Evolutionary conservation across 2,888 invertebrate species (phyloP), one percentile per base, ranked within the genome.

Genomic region (Icerya purchasi): DNA sequence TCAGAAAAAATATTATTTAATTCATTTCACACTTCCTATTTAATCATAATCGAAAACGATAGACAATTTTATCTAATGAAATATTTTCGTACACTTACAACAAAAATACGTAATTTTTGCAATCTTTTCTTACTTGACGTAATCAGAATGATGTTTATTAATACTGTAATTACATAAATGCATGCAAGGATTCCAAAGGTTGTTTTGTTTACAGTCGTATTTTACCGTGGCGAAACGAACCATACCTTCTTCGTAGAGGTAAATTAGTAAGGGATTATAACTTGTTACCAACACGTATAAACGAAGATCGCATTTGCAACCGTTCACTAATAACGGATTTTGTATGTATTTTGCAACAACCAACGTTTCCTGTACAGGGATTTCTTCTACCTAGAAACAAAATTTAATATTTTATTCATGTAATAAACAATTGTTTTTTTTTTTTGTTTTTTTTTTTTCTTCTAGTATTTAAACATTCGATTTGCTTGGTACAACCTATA

Each of bases 131-230:
- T 74, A 91, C 86, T 86, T 89, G 68, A 94, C 85, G 72, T 94
- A 97, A 74, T 92, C 89, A 61, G 89, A 86, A 72, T 89, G 94
- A 70, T 91, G 91, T 73, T 96, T 96, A 73, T 97, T 96, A 69
- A 97, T 90, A 74, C 92, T 93, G 73, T 96, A 97, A 74, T 97
- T 97, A 69, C 96, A 97, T 19, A 97, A 78, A 73, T 97, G 96
- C 86, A 94, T 93, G 73, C 89, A 93, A 0, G 87, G 90, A 72
- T 90, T 92, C 83, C 90, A 93, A 18, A 97, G 77, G 68, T 91
- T 92, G 70, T 91, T 90, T 66, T 88, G 85, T 66, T 84, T 86
- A 68, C 86, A 79, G 69, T 93, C 86, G 72, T 93, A 96, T 70
- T 90, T 90, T 62, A 93, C 92, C 0, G 94, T 91, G 0, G 97